These are phyloP conservation scores for Cetonia aurata DNA, from an alignment of 2,888 invertebrate species.

Conservation along the genomic window DNA sequence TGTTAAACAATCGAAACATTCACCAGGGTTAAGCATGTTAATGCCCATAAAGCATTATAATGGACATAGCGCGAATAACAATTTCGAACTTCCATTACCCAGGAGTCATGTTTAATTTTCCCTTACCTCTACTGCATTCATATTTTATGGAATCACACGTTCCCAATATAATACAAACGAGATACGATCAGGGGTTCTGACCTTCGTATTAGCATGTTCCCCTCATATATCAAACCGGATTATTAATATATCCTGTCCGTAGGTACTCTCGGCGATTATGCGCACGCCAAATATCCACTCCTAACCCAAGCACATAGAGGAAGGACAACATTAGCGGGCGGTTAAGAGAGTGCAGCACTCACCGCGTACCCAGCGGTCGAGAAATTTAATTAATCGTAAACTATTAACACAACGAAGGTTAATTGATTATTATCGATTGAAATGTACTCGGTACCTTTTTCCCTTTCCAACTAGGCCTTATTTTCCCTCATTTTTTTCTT, in stretches of 20 bases:
- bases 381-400: conserved; percentile 39
- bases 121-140: not conserved
- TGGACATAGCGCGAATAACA: not conserved
- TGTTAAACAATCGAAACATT: no score
- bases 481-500: not conserved
- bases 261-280: not conserved
- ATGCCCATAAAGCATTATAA: no score
- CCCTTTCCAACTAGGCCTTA: not conserved
- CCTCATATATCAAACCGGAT: conserved; percentile 23
- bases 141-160: conserved; percentile 13
- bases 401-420: conserved; percentile 29
- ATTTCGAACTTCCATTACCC: not conserved
- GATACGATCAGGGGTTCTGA: conserved; percentile 30
- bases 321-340: not conserved
- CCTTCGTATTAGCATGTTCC: conserved; percentile 34
- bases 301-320: not conserved
- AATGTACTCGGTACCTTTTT: conserved; percentile 3
- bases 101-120: conserved; percentile 8
- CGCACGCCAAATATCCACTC: not conserved
- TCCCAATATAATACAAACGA: conserved; percentile 9
- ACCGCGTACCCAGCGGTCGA: not conserved
- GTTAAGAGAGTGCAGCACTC: conserved; percentile 8
- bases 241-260: conserved; percentile 19
- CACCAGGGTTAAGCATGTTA: no score
- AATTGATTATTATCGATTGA: conserved; percentile 41